Evolutionary conservation across 2,113 vertebrate genomes (phyloP), one percentile per base, ranked within the genome.

Genomic region (Oncorhynchus nerka): DNA sequence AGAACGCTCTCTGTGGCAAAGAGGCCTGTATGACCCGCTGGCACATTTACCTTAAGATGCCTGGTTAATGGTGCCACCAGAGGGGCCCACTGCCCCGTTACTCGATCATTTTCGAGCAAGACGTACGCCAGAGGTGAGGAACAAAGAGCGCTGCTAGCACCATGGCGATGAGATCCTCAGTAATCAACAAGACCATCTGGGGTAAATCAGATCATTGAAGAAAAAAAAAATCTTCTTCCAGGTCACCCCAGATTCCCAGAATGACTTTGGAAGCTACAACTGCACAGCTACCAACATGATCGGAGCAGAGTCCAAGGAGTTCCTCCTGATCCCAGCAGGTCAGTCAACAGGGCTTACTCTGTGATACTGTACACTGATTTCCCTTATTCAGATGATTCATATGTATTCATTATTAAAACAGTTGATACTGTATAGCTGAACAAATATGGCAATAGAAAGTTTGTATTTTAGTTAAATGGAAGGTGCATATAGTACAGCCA

Each of bases 311-410:
- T 98, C 96, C 61, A 95, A 95, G 30, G 97, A 99, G 86, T 97
- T 98, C 88, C 90, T 99, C 69, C 95, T 99, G 3, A 96, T 99
- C 85, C 95, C 96, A 94, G 98, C 98, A 93, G 97, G 98, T 99
- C 75, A 86, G 95, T 83, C 72, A 13, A 5, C 16, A 19, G 9
- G 61, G 20, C 64, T 8, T 45, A 59, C 48, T 45, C 34, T 66
- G 12, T 24, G 4, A 48, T n/a, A 8, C 30, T 45, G 30, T 34
- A 32, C 19, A 15, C 20, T 12, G 8, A 64, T 9, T n/a, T 22
- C 51, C 15, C 51, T 19, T 19, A 5, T 55, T 55, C 16, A 16
- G 51, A 55, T 55, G 5, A 55, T 16, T 16, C 16, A 15, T 55
- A 55, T 19, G 16, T 55, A 19, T 55, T 55, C 16, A 15, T 55